phyloP scores from a whole-genome alignment of 2,797 vertebrate genomes.

The Manis javanica region DNA sequence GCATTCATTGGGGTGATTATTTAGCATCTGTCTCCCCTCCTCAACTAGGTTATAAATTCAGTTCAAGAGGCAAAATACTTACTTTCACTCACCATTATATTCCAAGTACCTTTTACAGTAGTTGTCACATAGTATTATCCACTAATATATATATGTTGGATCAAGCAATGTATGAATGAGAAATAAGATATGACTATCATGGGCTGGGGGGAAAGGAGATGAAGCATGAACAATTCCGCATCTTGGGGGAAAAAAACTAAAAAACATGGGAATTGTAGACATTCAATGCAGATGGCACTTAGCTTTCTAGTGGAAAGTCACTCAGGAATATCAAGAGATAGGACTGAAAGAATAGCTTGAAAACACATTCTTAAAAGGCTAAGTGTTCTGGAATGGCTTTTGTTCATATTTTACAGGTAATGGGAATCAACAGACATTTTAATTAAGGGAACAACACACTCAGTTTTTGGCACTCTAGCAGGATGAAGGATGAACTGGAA shows the following conservation, averaged over 20 bases:
- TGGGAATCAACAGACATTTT: not conserved
- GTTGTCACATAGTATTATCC: not conserved
- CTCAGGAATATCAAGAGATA: not conserved
- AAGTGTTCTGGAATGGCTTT: not conserved
- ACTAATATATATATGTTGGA: not conserved
- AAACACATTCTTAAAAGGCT: not conserved
- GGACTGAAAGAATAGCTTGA: not conserved
- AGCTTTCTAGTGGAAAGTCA: not conserved
- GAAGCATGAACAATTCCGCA: not conserved
- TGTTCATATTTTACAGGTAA: not conserved
- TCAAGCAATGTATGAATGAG: not conserved
- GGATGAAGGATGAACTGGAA: not conserved
- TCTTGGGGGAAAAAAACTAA: not conserved
- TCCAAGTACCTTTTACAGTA: not conserved
- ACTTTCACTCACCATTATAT: not conserved
- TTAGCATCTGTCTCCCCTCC: not conserved
- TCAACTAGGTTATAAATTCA: not conserved
- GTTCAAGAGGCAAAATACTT: not conserved
- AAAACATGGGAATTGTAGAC: not conserved
- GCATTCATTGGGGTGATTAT: not conserved
- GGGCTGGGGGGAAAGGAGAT: too few relatives aligned
- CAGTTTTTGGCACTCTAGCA: not conserved
- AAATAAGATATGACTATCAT: not conserved
- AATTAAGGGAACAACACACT: not conserved
- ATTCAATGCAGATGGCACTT: not conserved